These are phyloP conservation scores for Apantesis nais DNA, from an alignment of 2,888 invertebrate species.

Conservation along the genomic window DNA sequence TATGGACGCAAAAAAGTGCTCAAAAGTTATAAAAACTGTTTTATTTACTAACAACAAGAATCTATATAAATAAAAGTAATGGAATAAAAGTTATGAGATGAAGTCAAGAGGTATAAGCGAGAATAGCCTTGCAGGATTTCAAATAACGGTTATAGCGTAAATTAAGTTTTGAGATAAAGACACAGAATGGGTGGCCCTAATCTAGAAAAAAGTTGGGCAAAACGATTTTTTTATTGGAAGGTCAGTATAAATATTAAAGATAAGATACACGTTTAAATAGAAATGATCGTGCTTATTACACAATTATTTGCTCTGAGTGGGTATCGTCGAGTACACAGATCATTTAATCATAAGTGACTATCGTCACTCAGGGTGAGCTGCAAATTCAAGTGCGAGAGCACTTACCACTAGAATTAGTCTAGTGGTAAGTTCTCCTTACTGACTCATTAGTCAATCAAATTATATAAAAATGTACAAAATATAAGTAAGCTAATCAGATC, in stretches of 20 bases:
- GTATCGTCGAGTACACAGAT: background rate
- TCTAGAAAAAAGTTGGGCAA: background rate
- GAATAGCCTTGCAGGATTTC: background rate
- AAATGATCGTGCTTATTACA: background rate
- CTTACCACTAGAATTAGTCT: background rate
- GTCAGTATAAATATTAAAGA: background rate
- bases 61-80: background rate
- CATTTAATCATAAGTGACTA: too few relatives aligned
- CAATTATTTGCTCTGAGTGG: background rate
- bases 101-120: background rate
- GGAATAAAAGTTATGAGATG: background rate
- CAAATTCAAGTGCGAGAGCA: too few relatives aligned
- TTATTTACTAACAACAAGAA: background rate
- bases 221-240: background rate
- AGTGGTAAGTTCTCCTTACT: too few relatives aligned
- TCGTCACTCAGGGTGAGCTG: too few relatives aligned
- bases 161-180: background rate
- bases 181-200: background rate
- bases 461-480: background rate
- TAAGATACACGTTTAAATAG: background rate
- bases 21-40: too few relatives aligned
- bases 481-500: too few relatives aligned
- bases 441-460: background rate
- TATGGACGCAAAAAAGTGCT: too few relatives aligned
- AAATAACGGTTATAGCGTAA: background rate